Percentiles rank a stretch among this genome's conserved stretches.
Conservation (phyloP, 1,140 invertebrate genomes). For the Hestina assimilis region DNA sequence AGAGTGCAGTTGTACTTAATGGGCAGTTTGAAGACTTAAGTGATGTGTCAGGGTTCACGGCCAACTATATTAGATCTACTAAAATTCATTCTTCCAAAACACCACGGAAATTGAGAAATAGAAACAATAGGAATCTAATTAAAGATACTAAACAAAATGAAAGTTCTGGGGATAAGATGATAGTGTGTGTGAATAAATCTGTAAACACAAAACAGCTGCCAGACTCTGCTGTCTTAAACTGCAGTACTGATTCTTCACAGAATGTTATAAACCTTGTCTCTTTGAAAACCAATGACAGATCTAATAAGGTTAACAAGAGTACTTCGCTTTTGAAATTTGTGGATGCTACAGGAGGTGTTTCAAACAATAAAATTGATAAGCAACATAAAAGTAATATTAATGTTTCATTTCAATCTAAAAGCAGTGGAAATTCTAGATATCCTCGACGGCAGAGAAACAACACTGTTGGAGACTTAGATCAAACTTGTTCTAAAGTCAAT, state of each 20-base stretch:
- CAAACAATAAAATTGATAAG: constrained; percentile 27
- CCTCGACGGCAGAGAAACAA: constrained; percentile 49
- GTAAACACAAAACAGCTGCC: constrained; percentile 41
- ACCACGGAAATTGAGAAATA: constrained; percentile 49
- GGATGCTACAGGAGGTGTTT: constrained; percentile 31
- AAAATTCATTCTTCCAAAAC: constrained; percentile 57
- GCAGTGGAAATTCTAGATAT: constrained; percentile 54
- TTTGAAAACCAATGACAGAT: constrained; percentile 40
- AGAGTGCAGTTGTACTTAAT: constrained; percentile 40
- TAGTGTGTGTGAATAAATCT: constrained; percentile 59
- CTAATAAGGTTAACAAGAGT: constrained; percentile 43
- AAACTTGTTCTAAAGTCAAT: constrained; percentile 15
- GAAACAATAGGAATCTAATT: constrained; percentile 41
- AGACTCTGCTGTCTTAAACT: constrained; percentile 39
- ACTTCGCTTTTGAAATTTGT: constrained; percentile 61
- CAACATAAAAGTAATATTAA: constrained; percentile 36
- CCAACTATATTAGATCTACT: constrained; percentile 69
- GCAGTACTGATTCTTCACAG: constrained; percentile 62
- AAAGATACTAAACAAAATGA: constrained; percentile 44
- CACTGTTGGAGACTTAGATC: constrained; percentile 16
- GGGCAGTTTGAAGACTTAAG: constrained; percentile 66
- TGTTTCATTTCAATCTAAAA: constrained; percentile 52
- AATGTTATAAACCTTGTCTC: constrained; percentile 63
- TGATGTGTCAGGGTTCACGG: constrained; percentile 72
- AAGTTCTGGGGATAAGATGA: constrained; percentile 35